A percentile compares a stretch with the other conserved stretches of the same genome.
These are phyloP conservation scores for Hydrochoerus hydrochaeris DNA, from an alignment of 2,113 vertebrate species.

Conservation along the genomic window DNA sequence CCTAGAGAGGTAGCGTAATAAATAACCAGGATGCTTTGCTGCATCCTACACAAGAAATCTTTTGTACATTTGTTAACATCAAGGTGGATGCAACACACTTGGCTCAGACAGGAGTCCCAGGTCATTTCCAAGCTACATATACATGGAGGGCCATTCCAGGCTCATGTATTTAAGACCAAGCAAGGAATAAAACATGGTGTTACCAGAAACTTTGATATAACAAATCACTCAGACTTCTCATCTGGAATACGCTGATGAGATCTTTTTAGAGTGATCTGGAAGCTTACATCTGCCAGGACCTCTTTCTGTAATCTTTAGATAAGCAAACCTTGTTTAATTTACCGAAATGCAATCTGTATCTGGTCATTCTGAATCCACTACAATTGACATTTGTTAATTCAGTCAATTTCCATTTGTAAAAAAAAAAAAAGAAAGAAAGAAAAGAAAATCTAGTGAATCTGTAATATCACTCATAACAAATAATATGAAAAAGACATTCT, in stretches of 20 bases:
- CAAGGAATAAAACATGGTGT: not conserved
- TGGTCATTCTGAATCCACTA: constrained; percentile 17
- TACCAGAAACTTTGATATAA: not conserved
- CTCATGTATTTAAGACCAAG: not conserved
- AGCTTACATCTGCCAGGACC: not conserved
- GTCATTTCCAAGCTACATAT: not conserved
- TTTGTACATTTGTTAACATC: constrained; percentile 19
- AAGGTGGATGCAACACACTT: not conserved
- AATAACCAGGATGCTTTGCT: not conserved
- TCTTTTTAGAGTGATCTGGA: not conserved
- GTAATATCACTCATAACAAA: constrained; percentile 54
- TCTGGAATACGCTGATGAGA: not conserved
- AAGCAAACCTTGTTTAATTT: constrained; percentile 50
- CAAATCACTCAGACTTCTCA: not conserved
- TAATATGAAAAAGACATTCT: constrained; percentile 60
- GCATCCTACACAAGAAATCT: not conserved
- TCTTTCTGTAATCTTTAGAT: constrained; percentile 46
- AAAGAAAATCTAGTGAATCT: constrained; percentile 54
- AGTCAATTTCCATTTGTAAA: constrained; percentile 51
- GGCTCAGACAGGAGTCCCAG: not conserved
- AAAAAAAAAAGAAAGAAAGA: constrained; percentile 59
- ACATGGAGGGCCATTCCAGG: not conserved
- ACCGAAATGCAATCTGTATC: not conserved
- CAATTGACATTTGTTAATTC: constrained; percentile 65
- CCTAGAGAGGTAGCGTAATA: not conserved